phyloP scores from a whole-genome alignment of 2,888 invertebrate genomes.

The Andricus curvator region DNA sequence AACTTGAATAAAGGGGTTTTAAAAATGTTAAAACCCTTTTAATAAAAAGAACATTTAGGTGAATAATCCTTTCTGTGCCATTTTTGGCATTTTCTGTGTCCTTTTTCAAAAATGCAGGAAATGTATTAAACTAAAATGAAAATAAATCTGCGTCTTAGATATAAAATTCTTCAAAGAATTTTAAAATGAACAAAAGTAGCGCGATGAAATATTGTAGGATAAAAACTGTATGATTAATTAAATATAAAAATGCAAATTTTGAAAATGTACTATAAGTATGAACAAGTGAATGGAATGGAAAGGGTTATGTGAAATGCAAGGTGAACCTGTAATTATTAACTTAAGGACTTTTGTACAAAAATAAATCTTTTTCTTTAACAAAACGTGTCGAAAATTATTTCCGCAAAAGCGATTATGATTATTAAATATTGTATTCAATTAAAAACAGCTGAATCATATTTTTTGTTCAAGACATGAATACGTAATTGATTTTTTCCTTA shows the following conservation, averaged over 20 bases:
- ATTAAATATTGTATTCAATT: too few species aligned
- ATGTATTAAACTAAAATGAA: not conserved
- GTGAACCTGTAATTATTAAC: not conserved
- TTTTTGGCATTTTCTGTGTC: not conserved
- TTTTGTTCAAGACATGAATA: too few species aligned
- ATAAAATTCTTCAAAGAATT: not conserved
- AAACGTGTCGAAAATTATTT: not conserved
- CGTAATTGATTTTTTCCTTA: too few species aligned
- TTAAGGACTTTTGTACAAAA: conserved; percentile 26
- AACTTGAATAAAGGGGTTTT: not conserved
- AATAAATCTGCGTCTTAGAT: not conserved
- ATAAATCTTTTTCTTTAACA: not conserved
- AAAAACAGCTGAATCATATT: too few species aligned
- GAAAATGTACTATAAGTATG: not conserved
- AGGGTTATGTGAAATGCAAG: not conserved
- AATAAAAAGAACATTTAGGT: not conserved
- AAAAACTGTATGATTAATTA: not conserved
- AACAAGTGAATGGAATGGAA: not conserved
- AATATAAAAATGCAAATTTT: not conserved
- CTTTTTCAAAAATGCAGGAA: not conserved
- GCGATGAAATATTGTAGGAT: too few species aligned
- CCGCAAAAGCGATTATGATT: too few species aligned
- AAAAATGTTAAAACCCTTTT: not conserved
- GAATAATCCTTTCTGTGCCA: conserved; percentile 7
- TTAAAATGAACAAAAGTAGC: too few species aligned